These are phyloP conservation scores for Cryptoblepharus egeriae DNA, from an alignment of 2,797 vertebrate species.

Conservation along the genomic window DNA sequence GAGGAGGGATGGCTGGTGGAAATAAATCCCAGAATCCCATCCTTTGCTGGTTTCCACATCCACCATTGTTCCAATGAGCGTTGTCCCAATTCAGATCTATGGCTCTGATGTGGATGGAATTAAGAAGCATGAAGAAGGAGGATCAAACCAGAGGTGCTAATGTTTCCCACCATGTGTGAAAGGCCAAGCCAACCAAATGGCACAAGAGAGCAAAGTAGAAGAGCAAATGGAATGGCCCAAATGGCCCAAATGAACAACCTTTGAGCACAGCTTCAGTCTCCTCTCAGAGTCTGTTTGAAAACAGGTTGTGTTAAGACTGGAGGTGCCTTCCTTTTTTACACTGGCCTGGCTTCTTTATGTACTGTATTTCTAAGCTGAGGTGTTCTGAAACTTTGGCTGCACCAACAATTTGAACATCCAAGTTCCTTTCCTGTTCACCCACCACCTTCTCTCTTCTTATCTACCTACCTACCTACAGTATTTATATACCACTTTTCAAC, in stretches of 20 bases:
- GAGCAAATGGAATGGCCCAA: slow-evolving; percentile 61
- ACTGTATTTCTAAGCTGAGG: neutral
- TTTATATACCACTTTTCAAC: too few relatives aligned
- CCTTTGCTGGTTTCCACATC: neutral
- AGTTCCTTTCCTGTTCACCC: neutral
- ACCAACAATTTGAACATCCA: neutral
- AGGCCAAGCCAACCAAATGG: slow-evolving; percentile 22
- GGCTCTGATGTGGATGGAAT: neutral
- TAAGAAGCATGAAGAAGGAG: neutral
- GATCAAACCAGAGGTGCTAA: neutral
- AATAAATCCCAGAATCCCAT: neutral
- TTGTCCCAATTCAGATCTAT: too few relatives aligned
- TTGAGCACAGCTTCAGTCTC: neutral
- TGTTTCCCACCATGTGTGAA: neutral
- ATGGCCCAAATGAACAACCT: slow-evolving; percentile 1
- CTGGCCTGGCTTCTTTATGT: neutral
- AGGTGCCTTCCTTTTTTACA: neutral
- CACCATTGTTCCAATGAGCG: neutral
- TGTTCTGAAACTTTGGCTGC: neutral
- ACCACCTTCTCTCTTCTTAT: neutral
- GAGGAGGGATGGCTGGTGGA: neutral
- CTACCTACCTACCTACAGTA: too few relatives aligned
- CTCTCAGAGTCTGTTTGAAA: neutral
- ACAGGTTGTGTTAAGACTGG: neutral
- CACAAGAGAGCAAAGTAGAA: neutral